Evolutionary conservation across 1,140 invertebrate genomes (phyloP), one percentile per base, ranked within the genome.

Genomic region (Drosophila willistoni): DNA sequence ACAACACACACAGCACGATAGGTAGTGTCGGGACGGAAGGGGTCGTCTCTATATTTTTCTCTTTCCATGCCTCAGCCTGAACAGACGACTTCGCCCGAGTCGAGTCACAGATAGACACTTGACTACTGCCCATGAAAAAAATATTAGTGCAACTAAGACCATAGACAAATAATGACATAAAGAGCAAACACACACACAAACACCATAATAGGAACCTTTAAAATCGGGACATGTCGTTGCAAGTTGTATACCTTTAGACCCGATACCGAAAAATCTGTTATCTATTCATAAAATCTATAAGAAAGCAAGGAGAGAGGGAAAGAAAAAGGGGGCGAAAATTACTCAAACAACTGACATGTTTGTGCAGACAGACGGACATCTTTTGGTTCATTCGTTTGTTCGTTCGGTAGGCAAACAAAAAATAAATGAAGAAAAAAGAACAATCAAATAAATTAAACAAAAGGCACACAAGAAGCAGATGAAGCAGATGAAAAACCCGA

Each of bases 401-500:
- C 71, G 77, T 79, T 66, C 73, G 64, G 61, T 72, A 65, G 77
- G 47, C 77, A 84, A 72, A 73, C 79, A 82, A 68, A 82, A 29
- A 29, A 29, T 0, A 7, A 29, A 29, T 22, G 19, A 70, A 71
- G 77, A 86, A 86, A 55, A 64, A 70, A 74, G 81, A 86, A 86
- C 83, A 86, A 86, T 87, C 79, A 86, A 86, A 86, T 83, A 86
- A 86, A 86, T 86, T 87, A 87, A 86, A 86, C 83, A 86, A 83
- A 59, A 79, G 83, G 73, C 79, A 33, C 36, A 39, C 65, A 72
- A 59, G 63, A 72, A 66, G 68, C 70, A 51, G 42, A 14, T 17
- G 81, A 70, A 47, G 56, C 63, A 36, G 71, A 54, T 10, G 70
- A 68, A 57, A 64, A 51, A 39, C 36, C 36, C 36, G 9, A n/a